Evolutionary conservation across 2,113 vertebrate genomes (phyloP).

Genomic region (Semicossyphus pulcher): DNA sequence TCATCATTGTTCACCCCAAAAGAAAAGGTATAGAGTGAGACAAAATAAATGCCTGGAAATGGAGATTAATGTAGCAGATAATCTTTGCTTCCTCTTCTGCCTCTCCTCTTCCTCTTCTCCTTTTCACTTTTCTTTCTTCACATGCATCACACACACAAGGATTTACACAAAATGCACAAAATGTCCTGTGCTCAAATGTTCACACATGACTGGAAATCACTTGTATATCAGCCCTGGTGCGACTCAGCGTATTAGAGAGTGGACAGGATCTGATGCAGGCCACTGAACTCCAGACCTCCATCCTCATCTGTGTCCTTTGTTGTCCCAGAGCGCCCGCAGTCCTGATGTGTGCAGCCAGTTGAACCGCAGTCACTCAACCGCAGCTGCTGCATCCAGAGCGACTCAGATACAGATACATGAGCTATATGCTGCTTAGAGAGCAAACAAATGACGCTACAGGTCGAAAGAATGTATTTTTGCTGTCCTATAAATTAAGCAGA

Average conservation of each 20-base stretch:
- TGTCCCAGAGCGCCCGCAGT: constrained; percentile 36
- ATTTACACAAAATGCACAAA: background rate
- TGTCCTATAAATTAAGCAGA: background rate
- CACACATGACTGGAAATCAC: constrained; percentile 22
- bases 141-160: background rate
- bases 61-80: constrained; percentile 49
- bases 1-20: constrained; percentile 19
- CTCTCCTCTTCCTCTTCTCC: background rate
- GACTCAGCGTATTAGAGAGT: constrained; percentile 14
- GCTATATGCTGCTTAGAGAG: background rate
- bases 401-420: constrained; percentile 17
- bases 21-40: constrained; percentile 10
- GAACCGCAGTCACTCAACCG: constrained; percentile 41
- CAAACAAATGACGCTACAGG: constrained; percentile 11
- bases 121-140: background rate
- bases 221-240: background rate
- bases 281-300: constrained; percentile 48
- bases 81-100: constrained; percentile 21
- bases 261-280: constrained; percentile 39
- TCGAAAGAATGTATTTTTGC: too few relatives aligned
- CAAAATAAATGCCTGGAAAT: constrained; percentile 27
- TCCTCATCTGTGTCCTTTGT: constrained; percentile 55
- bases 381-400: constrained; percentile 34
- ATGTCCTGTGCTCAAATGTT: background rate
- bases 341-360: constrained; percentile 71